Conservation (phyloP, 2,797 vertebrate genomes). For the Acanthornis magna region DNA sequence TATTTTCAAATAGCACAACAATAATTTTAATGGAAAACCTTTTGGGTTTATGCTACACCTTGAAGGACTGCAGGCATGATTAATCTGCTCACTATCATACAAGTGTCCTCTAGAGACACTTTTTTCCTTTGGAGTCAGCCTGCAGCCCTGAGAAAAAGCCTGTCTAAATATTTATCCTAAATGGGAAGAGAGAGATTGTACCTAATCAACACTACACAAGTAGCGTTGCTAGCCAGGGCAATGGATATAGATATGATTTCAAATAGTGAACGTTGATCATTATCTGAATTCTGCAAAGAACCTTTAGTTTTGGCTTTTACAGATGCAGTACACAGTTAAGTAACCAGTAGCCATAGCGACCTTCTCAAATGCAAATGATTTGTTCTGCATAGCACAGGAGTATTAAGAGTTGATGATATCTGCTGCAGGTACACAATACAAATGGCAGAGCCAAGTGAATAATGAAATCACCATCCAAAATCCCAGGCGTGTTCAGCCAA, state of each 20-base stretch:
- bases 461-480: slow-evolving; percentile 7
- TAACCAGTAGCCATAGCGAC: slow-evolving; percentile 54
- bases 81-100: background rate
- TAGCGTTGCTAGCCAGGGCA: background rate
- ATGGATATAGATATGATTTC: background rate
- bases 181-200: background rate
- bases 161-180: slow-evolving; percentile 4
- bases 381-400: slow-evolving; percentile 20
- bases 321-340: slow-evolving; percentile 2
- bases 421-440: slow-evolving; percentile 13
- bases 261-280: background rate
- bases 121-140: background rate
- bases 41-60: background rate
- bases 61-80: slow-evolving; percentile 15
- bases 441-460: background rate
- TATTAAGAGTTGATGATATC: slow-evolving; percentile 19
- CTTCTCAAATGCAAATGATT: slow-evolving; percentile 39
- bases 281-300: slow-evolving; percentile 42
- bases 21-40: slow-evolving; percentile 20
- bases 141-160: background rate
- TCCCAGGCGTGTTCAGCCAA: slow-evolving; percentile 1
- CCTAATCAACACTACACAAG: background rate
- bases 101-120: background rate
- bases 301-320: slow-evolving; percentile 16
- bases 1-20: background rate